Conservation (phyloP, 2,113 vertebrate species). For the Chaetodon auriga region DNA sequence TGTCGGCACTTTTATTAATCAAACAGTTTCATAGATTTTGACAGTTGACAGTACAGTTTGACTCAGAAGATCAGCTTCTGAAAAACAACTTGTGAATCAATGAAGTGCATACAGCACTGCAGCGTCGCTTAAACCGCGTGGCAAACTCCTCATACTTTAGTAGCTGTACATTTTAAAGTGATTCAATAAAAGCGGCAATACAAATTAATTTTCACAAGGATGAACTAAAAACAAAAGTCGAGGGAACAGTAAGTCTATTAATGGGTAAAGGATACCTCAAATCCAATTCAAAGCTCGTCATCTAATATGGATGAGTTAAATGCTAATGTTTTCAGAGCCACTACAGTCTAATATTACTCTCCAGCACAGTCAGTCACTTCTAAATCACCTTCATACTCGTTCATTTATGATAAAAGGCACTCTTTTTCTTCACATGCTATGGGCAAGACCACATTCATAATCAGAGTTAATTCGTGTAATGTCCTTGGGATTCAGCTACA, state of each 20-base stretch:
- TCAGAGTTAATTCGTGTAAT: conserved; percentile 25
- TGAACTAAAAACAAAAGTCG: neutral
- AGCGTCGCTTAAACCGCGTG: neutral
- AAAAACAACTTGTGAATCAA: conserved; percentile 13
- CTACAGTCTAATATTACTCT: neutral
- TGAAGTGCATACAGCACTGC: neutral
- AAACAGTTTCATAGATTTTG: conserved; percentile 15
- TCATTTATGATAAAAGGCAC: conserved; percentile 47
- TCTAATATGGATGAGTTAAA: conserved; percentile 14
- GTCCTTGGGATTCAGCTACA: neutral
- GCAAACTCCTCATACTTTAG: neutral
- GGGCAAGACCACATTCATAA: conserved; percentile 3
- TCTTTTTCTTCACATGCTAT: conserved; percentile 9
- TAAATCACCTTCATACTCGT: conserved; percentile 15
- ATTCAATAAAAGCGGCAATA: conserved; percentile 1
- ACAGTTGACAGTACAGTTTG: conserved; percentile 14
- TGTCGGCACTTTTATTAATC: conserved; percentile 36
- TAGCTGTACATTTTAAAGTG: conserved; percentile 4
- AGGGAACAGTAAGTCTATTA: neutral
- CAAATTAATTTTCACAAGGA: neutral
- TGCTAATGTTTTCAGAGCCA: conserved; percentile 4
- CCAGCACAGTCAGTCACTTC: neutral
- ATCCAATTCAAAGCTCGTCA: neutral
- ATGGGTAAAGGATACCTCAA: neutral
- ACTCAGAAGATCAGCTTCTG: neutral